A percentile compares a stretch with the other conserved stretches of the same genome.
phyloP scores from a whole-genome alignment of 2,888 invertebrate genomes.

The Drosophila macrothrix region DNA sequence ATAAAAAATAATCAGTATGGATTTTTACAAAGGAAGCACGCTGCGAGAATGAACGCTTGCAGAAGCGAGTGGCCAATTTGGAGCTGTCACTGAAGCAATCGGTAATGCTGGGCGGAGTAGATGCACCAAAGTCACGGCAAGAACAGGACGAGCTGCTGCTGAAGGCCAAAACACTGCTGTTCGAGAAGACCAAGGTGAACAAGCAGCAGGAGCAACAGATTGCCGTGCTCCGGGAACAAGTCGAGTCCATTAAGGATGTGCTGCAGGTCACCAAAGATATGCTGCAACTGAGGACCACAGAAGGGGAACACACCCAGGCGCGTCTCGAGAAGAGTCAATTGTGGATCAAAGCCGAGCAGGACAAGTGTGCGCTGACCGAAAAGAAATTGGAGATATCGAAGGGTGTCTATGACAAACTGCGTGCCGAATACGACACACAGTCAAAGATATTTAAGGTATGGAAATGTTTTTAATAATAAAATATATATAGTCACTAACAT shows the following conservation, averaged over 20 bases:
- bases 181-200: slow-evolving; percentile 91
- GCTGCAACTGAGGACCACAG: slow-evolving; percentile 91
- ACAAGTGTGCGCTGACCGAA: slow-evolving; percentile 89
- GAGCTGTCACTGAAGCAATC: slow-evolving; percentile 84
- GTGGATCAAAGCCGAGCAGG: slow-evolving; percentile 90
- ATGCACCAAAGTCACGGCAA: slow-evolving; percentile 82
- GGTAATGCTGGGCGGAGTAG: slow-evolving; percentile 82
- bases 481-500: not conserved
- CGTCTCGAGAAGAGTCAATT: slow-evolving; percentile 88
- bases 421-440: slow-evolving; percentile 92
- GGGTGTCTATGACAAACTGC: slow-evolving; percentile 90
- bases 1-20: not conserved
- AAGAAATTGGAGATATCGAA: slow-evolving; percentile 90
- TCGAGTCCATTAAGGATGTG: slow-evolving; percentile 92
- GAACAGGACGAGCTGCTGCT: slow-evolving; percentile 86
- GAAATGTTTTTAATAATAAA: not conserved
- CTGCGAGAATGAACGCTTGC: slow-evolving; percentile 82
- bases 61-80: slow-evolving; percentile 79
- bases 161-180: slow-evolving; percentile 89
- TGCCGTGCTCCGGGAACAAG: slow-evolving; percentile 88
- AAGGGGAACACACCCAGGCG: slow-evolving; percentile 90
- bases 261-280: slow-evolving; percentile 93
- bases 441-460: slow-evolving; percentile 89
- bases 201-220: slow-evolving; percentile 93
- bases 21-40: slow-evolving; percentile 71